Base-by-base conservation (phyloP, 2,113 vertebrate species). In the Cyanoramphus novaezelandiae region DNA sequence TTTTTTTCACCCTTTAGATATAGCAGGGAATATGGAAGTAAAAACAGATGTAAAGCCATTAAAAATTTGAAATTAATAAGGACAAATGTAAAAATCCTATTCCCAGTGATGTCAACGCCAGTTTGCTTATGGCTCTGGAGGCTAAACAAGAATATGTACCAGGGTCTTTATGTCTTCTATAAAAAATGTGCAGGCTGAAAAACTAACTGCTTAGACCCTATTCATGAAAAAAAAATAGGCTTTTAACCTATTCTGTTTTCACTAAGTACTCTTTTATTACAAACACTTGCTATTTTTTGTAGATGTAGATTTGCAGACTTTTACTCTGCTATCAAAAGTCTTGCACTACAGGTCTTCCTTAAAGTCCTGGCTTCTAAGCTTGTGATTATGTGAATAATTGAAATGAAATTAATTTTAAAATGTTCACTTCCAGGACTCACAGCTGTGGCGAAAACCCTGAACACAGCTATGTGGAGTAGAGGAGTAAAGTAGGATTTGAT, bases 31-130 rank as follows among this genome's bases (percentile, higher is more conserved):
- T 23, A 77, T 10, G 33, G 25, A 88, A 47, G 14, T 55, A 19
- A 85, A 82, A 76, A 53, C 46, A 86, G 59, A 88, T 39, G 18
- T 29, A 77, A 85, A 67, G 5, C 16, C 18, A 63, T 28, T 80
- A 33, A 16, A 85, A 55, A 55, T 27, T 49, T 86, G 11, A 14
- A 57, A 13, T 69, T 80, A 74, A 25, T 47, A 46, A 70, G 19
- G 64, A 50, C 29, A 88, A 68, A 90, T 82, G 17, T 39, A 88
- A 82, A 78, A 90, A 67, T 60, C 39, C 29, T 84, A 23, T 76
- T 29, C 24, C 5, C 25, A 24, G 13, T 78, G n/a, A 31, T 47
- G 11, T 71, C 39, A 93, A 15, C 20, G 15, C 7, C 37, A 39
- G 29, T 78, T 86, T 90, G 31, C 29, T 41, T 11, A 20, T 3